Conservation (phyloP, 2,797 vertebrate species). For the Rhinophrynus dorsalis region DNA sequence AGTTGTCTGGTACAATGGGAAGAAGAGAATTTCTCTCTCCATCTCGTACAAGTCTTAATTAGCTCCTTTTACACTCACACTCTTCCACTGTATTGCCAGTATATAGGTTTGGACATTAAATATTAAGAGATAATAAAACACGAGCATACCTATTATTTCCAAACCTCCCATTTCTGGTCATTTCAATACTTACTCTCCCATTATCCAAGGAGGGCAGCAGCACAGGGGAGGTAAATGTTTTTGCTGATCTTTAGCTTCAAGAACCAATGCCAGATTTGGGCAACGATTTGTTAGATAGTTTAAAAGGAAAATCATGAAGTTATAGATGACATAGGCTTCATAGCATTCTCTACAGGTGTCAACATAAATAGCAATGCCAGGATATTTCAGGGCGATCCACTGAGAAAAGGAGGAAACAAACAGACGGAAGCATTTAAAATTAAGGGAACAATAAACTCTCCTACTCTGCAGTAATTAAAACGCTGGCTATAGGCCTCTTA, state of each 20-base stretch:
- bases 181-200: conserved; percentile 92
- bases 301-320: conserved; percentile 96
- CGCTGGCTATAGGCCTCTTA: no score
- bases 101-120: no score
- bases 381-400: conserved; percentile 97
- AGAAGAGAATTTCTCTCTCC: no score
- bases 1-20: no score
- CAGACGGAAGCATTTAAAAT: not conserved
- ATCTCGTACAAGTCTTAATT: no score
- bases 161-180: not conserved
- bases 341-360: conserved; percentile 98
- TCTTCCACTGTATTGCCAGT: no score
- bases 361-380: conserved; percentile 93
- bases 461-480: no score
- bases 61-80: no score
- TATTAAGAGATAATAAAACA: no score
- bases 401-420: conserved; percentile 51
- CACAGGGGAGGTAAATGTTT: conserved; percentile 93
- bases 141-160: no score
- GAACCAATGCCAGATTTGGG: conserved; percentile 89
- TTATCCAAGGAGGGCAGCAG: conserved; percentile 93
- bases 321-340: conserved; percentile 98
- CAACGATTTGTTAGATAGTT: conserved; percentile 94
- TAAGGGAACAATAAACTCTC: no score
- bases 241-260: conserved; percentile 96